phyloP scores from a whole-genome alignment of 2,888 invertebrate species.

The Leucoma salicis region DNA sequence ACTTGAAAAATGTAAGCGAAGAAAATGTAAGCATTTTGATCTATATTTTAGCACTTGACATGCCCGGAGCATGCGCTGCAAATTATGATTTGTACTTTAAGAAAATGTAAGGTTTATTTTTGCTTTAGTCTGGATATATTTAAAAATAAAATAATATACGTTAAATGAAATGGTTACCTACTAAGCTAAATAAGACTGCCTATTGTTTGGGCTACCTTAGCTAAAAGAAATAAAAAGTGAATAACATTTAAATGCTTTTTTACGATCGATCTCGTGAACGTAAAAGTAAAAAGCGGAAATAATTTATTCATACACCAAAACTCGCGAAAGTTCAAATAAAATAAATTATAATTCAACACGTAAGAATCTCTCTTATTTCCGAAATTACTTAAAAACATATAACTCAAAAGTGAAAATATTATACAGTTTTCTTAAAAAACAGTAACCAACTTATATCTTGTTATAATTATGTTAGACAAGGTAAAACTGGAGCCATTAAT shows the following conservation, averaged over 20 bases:
- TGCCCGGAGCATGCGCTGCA: too few relatives aligned
- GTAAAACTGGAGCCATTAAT: conserved; percentile 23
- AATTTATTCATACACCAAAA: conserved; percentile 1
- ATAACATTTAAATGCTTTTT: conserved; percentile 1
- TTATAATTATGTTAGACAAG: conserved; percentile 22
- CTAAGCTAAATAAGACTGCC: too few relatives aligned
- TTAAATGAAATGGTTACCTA: too few relatives aligned
- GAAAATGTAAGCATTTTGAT: too few relatives aligned
- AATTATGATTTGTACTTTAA: too few relatives aligned
- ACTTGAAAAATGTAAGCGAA: too few relatives aligned
- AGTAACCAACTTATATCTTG: conserved; percentile 1
- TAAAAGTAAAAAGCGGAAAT: conserved; percentile 11
- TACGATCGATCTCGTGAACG: not conserved
- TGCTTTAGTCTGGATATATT: too few relatives aligned
- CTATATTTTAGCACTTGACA: too few relatives aligned
- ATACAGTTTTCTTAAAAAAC: conserved; percentile 14
- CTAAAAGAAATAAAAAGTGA: too few relatives aligned
- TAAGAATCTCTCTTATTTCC: conserved; percentile 15
- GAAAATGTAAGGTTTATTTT: too few relatives aligned
- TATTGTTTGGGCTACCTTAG: too few relatives aligned
- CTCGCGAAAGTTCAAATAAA: conserved; percentile 9
- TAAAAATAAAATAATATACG: too few relatives aligned
- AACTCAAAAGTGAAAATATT: conserved; percentile 23
- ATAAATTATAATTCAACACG: conserved; percentile 13
- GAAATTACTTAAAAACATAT: conserved; percentile 3